Percentiles rank a stretch among this genome's conserved stretches.
phyloP scores from a whole-genome alignment of 2,888 invertebrate species.

The Sarcophaga carnaria region DNA sequence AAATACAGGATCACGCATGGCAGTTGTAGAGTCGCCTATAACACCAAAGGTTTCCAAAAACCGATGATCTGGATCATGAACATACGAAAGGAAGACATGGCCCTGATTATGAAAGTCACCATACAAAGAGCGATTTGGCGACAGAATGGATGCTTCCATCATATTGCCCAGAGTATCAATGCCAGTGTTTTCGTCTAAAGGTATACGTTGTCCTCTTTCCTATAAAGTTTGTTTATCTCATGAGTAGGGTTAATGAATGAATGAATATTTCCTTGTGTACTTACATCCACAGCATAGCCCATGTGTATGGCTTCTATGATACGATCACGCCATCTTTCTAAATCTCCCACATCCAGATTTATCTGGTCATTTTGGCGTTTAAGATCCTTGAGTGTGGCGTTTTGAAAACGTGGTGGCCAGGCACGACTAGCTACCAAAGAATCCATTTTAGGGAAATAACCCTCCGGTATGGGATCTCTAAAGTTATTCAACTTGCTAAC shows the following conservation, averaged over 20 bases:
- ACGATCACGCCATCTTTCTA: conserved; percentile 90
- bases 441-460: conserved; percentile 93
- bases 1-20: conserved; percentile 93
- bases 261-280: conserved; percentile 54
- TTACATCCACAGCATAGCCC: conserved; percentile 84
- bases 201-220: conserved; percentile 84
- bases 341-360: conserved; percentile 85
- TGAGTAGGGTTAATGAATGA: neutral
- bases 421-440: conserved; percentile 88
- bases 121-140: conserved; percentile 87
- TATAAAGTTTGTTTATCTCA: conserved; percentile 72
- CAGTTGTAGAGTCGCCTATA: conserved; percentile 92
- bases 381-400: conserved; percentile 84
- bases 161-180: conserved; percentile 91
- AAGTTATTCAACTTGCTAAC: conserved; percentile 86
- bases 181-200: conserved; percentile 86
- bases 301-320: conserved; percentile 88
- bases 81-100: conserved; percentile 89
- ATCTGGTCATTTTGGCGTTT: conserved; percentile 87
- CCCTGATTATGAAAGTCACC: conserved; percentile 93
- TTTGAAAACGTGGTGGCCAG: conserved; percentile 88
- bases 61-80: conserved; percentile 90
- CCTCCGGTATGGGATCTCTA: conserved; percentile 88
- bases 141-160: conserved; percentile 88
- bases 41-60: conserved; percentile 89